Evolutionary conservation across 2,797 vertebrate genomes (phyloP).

Genomic region (Etheostoma perlongum): DNA sequence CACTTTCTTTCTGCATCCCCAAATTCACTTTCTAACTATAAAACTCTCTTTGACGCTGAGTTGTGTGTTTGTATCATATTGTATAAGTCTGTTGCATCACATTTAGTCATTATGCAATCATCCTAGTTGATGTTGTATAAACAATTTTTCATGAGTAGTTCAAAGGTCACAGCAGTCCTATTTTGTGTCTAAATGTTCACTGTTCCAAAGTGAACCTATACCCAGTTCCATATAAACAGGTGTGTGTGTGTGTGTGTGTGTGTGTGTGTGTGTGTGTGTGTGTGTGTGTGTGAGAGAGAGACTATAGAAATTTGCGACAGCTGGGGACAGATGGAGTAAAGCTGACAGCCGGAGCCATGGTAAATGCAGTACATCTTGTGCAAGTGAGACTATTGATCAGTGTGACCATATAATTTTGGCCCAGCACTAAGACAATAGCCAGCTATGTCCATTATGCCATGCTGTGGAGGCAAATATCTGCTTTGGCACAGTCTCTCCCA

Average conservation of each 20-base stretch:
- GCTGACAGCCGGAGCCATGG: slow-evolving; percentile 78
- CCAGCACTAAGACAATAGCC: slow-evolving; percentile 69
- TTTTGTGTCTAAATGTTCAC: slow-evolving; percentile 53
- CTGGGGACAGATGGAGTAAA: slow-evolving; percentile 70
- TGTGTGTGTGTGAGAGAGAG: not conserved
- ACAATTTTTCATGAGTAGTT: slow-evolving; percentile 52
- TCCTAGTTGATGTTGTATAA: slow-evolving; percentile 39
- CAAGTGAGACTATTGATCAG: slow-evolving; percentile 82
- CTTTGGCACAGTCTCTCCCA: slow-evolving; percentile 32
- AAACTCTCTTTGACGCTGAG: slow-evolving; percentile 1
- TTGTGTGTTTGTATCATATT: not conserved
- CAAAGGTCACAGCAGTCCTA: slow-evolving; percentile 48
- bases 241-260: slow-evolving; percentile 20
- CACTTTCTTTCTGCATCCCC: slow-evolving; percentile 4
- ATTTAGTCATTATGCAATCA: slow-evolving; percentile 38
- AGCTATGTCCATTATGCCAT: slow-evolving; percentile 54
- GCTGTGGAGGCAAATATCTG: slow-evolving; percentile 55
- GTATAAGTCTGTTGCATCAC: slow-evolving; percentile 13
- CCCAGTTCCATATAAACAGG: slow-evolving; percentile 46
- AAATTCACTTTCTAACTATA: slow-evolving; percentile 19
- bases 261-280: slow-evolving; percentile 11
- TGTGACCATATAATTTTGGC: slow-evolving; percentile 72
- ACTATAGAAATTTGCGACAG: slow-evolving; percentile 41
- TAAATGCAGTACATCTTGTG: slow-evolving; percentile 86
- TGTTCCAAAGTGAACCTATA: slow-evolving; percentile 43